Base-by-base conservation (phyloP, 2,113 vertebrate species). In the Siniperca chuatsi region DNA sequence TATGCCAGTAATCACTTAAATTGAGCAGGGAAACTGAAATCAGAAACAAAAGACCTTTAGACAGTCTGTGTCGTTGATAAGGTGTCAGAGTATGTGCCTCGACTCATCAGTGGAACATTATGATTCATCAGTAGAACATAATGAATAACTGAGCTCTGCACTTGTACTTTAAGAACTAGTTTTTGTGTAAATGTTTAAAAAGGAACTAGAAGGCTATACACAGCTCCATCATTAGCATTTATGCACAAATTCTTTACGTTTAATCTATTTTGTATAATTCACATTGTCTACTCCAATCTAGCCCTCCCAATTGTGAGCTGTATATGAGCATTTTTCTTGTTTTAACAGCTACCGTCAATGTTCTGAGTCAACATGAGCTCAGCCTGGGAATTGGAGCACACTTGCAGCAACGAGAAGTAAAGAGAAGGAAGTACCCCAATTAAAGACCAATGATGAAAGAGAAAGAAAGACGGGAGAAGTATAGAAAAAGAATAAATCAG, bases 381-480 rank as follows among this genome's bases (percentile, higher is more conserved):
- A 71, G 73, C 48, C 65, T 71, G 68, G 81, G 79, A 83, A 79
- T 48, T 75, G 37, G 74, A 73, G 78, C 61, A 13, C 44, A 79
- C 60, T 58, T 15, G 7, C 6, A 62, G 60, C 50, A 52, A 76
- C 48, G 11, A 66, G 7, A 50, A 74, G 73, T 46, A 13, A 73
- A 71, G 69, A 79, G 58, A 62, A 64, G 83, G 81, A 82, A 80
- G 71, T 44, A 58, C 52, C 72, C 75, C 60, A 86, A 86, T 88
- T 89, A 84, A 88, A 82, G 35, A 9, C 5, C 54, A 54, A 82
- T 88, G 83, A 89, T 91, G 87, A 88, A 89, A 90, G 78, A 86
- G 48, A 60, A 7, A n/a, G 85, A 88, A 88, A 89, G 76, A 35
- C 54, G 62, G 15, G 40, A 46, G 71, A 64, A 65, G 62, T 55